Conservation (phyloP, 2,888 invertebrate genomes). For the Gastrophysa polygoni region DNA sequence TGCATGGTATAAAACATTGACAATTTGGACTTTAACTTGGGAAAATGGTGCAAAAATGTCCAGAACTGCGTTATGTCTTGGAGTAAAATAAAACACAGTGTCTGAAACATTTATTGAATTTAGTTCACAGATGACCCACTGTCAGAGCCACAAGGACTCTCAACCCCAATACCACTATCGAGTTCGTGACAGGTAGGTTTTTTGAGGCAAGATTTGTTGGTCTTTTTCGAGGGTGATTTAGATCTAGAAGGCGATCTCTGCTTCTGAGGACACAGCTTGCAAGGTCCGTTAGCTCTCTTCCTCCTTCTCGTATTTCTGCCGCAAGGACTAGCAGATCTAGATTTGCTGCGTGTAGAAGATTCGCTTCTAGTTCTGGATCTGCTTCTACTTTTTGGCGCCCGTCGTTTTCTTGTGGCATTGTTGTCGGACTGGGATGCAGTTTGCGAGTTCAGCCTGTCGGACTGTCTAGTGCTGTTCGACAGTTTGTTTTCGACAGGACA, state of each 20-base stretch:
- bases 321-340: not conserved
- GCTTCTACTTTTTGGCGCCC: not conserved
- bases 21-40: no score
- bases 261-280: not conserved
- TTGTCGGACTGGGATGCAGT: not conserved
- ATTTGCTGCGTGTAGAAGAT: not conserved
- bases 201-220: not conserved
- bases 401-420: not conserved
- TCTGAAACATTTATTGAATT: not conserved
- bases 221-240: not conserved
- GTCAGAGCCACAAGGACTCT: not conserved
- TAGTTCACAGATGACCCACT: not conserved
- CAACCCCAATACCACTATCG: not conserved
- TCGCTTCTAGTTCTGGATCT: not conserved
- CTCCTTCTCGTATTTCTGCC: not conserved
- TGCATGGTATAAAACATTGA: no score
- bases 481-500: not conserved
- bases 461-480: not conserved
- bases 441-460: not conserved
- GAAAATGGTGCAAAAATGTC: no score
- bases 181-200: not conserved
- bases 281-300: not conserved
- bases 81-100: not conserved
- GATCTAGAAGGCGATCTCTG: not conserved
- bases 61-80: not conserved